Evolutionary conservation across 2,113 vertebrate genomes (phyloP).

Genomic region (Phyllostomus discolor): DNA sequence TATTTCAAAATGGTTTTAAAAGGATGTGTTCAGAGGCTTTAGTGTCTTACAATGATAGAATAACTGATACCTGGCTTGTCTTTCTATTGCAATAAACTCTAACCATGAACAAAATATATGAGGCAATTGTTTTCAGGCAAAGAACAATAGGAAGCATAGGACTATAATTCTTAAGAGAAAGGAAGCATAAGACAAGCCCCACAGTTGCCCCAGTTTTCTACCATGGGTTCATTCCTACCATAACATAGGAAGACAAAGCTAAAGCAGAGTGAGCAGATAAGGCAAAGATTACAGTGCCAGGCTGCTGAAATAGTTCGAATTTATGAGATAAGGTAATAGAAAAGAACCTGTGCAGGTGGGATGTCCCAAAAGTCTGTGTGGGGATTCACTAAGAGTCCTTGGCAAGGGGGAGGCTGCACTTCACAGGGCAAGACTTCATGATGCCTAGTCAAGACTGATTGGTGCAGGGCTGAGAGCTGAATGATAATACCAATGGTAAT

Average conservation of each 20-base stretch:
- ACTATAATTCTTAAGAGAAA: background rate
- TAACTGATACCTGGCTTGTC: background rate
- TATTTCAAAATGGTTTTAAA: slow-evolving; percentile 49
- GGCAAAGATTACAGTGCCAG: background rate
- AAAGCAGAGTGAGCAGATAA: slow-evolving; percentile 1
- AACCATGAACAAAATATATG: background rate
- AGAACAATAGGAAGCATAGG: background rate
- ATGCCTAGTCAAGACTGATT: background rate
- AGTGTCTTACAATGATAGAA: background rate
- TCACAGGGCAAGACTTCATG: background rate
- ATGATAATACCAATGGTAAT: background rate
- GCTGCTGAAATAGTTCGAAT: background rate
- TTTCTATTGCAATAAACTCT: slow-evolving; percentile 13
- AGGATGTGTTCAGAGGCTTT: background rate
- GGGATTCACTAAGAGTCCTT: background rate
- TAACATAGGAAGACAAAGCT: background rate
- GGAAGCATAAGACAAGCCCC: background rate
- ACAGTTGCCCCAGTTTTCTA: background rate
- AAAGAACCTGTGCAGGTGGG: background rate
- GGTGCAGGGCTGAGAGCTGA: background rate
- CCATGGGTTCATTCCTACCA: background rate
- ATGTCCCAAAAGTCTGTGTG: background rate
- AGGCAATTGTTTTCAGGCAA: background rate
- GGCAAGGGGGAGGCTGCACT: background rate
- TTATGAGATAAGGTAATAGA: background rate